phyloP scores from a whole-genome alignment of 2,888 invertebrate species.

The Callyntrura sp. region DNA sequence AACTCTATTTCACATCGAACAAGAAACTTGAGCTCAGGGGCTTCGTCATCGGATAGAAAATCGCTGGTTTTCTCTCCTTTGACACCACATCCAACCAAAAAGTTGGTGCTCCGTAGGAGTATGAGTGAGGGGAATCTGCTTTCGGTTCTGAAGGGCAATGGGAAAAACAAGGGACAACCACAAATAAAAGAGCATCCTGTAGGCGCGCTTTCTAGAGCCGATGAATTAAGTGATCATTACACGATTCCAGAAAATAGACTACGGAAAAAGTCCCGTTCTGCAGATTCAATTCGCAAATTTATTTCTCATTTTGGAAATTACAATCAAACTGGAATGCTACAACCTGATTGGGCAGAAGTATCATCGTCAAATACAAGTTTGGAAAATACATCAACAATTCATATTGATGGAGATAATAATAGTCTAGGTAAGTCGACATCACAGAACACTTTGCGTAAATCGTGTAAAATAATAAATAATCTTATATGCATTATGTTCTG shows the following conservation, averaged over 20 bases:
- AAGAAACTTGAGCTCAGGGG: conserved; percentile 83
- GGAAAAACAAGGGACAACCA: conserved; percentile 11
- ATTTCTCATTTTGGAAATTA: conserved; percentile 77
- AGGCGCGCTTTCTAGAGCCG: background rate
- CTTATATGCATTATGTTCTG: too few species aligned
- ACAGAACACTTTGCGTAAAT: background rate
- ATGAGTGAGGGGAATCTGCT: conserved; percentile 84
- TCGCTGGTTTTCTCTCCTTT: conserved; percentile 78
- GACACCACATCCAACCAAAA: conserved; percentile 74
- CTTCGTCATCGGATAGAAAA: conserved; percentile 82
- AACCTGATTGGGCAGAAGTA: conserved; percentile 81
- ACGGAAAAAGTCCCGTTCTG: conserved; percentile 79
- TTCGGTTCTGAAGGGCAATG: conserved; percentile 32
- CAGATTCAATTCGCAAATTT: conserved; percentile 79
- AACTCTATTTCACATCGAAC: conserved; percentile 75
- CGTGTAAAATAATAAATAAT: background rate
- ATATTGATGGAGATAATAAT: conserved; percentile 79
- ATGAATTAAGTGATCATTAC: conserved; percentile 60
- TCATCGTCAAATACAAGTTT: conserved; percentile 82
- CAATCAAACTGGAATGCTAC: conserved; percentile 65
- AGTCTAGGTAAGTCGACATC: conserved; percentile 78
- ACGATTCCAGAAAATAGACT: conserved; percentile 72
- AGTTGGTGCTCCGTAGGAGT: conserved; percentile 82
- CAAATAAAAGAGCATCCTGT: conserved; percentile 59
- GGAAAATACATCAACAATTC: conserved; percentile 81